These are phyloP conservation scores for Zosterops pallidus DNA, from an alignment of 2,113 vertebrate genomes.

Conservation along the genomic window DNA sequence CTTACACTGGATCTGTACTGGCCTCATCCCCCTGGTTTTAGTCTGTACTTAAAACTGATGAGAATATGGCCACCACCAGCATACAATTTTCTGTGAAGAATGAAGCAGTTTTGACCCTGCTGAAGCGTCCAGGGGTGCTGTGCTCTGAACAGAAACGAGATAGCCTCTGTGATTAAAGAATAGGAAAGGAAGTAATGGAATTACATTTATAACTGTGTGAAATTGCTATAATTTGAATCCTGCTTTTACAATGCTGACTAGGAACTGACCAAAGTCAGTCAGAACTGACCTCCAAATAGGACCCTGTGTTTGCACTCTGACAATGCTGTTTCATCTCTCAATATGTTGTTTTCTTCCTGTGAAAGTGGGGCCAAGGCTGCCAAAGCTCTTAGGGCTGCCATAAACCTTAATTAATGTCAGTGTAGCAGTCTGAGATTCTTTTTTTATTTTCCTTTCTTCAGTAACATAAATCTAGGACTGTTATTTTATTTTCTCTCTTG, in stretches of 20 bases:
- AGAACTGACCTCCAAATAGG: background rate
- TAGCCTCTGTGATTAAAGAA: background rate
- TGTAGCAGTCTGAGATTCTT: background rate
- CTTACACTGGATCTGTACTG: background rate
- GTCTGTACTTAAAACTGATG: background rate
- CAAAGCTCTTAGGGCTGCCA: background rate
- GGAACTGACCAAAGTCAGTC: background rate
- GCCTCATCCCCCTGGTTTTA: background rate
- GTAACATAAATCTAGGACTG: background rate
- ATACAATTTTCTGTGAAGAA: background rate
- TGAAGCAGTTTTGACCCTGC: background rate
- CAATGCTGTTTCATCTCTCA: background rate
- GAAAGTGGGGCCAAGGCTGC: background rate
- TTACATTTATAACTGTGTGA: background rate
- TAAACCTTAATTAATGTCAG: background rate
- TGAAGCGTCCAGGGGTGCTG: background rate
- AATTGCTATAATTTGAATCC: background rate
- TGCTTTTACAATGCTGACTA: background rate
- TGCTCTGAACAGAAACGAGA: background rate
- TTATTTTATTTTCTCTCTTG: background rate
- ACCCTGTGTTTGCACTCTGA: background rate
- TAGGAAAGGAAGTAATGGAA: background rate
- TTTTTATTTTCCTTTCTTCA: background rate
- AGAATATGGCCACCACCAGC: background rate
- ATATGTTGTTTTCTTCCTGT: background rate